Percentiles rank a stretch among this genome's conserved stretches.
These are phyloP conservation scores for Eupeodes luniger DNA, from an alignment of 2,888 invertebrate species.

Conservation along the genomic window DNA sequence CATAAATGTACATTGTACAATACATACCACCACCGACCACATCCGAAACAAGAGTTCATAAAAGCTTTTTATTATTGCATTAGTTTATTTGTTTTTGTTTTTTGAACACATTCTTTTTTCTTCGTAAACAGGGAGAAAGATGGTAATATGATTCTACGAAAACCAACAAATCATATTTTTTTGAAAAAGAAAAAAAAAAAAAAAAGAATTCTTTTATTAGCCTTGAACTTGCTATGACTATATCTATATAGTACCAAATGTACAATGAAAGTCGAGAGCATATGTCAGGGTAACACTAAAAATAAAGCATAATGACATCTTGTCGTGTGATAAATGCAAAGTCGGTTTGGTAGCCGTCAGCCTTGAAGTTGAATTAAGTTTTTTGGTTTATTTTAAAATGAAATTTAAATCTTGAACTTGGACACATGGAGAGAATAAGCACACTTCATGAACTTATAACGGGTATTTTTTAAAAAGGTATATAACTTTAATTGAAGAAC, in stretches of 20 bases:
- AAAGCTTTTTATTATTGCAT: conserved; percentile 18
- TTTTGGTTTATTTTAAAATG: background rate
- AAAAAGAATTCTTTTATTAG: background rate
- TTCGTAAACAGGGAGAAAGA: too few relatives aligned
- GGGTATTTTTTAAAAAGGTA: background rate
- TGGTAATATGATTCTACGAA: background rate
- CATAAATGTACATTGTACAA: background rate
- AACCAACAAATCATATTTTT: background rate
- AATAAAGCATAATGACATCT: background rate
- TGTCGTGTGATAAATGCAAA: background rate
- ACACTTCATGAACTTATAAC: background rate
- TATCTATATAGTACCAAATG: background rate
- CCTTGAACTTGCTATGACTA: conserved; percentile 14
- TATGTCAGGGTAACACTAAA: background rate
- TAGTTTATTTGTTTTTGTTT: background rate
- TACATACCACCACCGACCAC: background rate
- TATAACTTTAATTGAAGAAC: background rate
- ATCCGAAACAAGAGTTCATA: background rate
- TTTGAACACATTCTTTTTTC: background rate
- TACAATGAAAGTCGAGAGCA: background rate
- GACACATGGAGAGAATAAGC: background rate
- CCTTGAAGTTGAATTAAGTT: background rate
- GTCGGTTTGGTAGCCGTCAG: background rate
- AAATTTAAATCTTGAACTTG: background rate
- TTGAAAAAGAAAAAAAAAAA: background rate